Evolutionary conservation across 2,797 vertebrate genomes (phyloP).

Genomic region (Pseudochaenichthys georgianus): DNA sequence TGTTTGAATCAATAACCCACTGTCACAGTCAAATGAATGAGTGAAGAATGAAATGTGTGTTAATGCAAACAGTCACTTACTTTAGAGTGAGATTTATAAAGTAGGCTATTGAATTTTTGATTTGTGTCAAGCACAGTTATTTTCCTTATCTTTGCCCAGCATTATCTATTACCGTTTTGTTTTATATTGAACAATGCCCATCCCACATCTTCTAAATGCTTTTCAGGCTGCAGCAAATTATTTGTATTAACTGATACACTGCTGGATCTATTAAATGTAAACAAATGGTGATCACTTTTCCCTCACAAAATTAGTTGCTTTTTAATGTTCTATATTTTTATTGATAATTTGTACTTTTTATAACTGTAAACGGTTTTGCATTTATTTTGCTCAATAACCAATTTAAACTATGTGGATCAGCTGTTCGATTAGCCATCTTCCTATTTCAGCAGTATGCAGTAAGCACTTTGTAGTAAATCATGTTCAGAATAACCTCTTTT

Average conservation of each 20-base stretch:
- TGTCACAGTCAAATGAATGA: conserved; percentile 60
- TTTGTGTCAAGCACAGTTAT: background rate
- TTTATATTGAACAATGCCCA: background rate
- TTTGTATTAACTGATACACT: background rate
- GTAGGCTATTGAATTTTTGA: background rate
- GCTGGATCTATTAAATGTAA: background rate
- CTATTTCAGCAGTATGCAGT: background rate
- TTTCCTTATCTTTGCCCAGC: background rate
- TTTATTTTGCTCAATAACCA: background rate
- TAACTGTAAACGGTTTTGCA: background rate
- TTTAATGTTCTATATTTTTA: background rate
- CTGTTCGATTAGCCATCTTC: background rate
- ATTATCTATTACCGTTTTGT: too few species aligned
- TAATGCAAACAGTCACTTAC: conserved; percentile 29
- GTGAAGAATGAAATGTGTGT: conserved; percentile 36
- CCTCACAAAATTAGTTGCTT: background rate
- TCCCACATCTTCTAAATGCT: background rate
- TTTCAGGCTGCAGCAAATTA: background rate
- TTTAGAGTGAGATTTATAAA: background rate
- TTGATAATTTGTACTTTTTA: background rate
- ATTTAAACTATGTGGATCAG: background rate
- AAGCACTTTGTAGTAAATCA: background rate
- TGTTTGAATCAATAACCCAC: conserved; percentile 62
- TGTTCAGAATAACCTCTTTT: background rate
- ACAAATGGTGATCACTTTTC: background rate